Base-by-base conservation (phyloP, 1,140 invertebrate species). In the Zaprionus capensis region DNA sequence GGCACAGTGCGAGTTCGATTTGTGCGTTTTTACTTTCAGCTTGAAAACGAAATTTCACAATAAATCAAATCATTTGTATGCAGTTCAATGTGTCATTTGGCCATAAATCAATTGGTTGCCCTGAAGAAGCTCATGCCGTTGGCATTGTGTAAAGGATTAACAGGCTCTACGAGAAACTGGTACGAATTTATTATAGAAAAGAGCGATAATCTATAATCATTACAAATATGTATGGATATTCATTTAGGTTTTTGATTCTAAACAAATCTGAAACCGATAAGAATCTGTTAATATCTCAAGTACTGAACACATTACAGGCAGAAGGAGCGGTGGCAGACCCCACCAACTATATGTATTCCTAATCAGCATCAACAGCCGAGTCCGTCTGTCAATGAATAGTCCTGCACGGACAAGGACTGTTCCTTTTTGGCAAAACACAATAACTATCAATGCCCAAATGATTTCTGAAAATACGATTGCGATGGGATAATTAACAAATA, bases 21-120 rank as follows among this genome's bases (percentile, higher is more conserved):
- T 76, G 49, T 71, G 41, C 41, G 38, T 87, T 84, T 84, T 90
- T 90, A 88, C 84, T 88, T 88, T 88, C 84, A 81, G 61, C 64
- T 84, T 24, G 75, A 84, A 88, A 88, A 76, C 76, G 84, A 88
- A 86, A 87, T 82, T 79, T 59, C 20, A 73, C 59, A 76, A 79
- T 80, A 80, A 80, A 80, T 80, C 74, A 80, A 77, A 49, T 62
- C 59, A 71, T 72, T 77, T 73, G 74, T 77, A 69, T 77, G 74
- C 75, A 65, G 68, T 61, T 64, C 72, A 70, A 62, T 83, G 70
- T 80, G 77, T 70, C 70, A 75, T 64, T 57, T 70, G 85, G 62
- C 72, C 70, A 87, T 87, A 80, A 87, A 84, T 80, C 78, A 78
- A 65, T 49, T 55, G 46, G 24, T 26, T 46, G 68, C 63, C 71